Evolutionary conservation across 2,797 vertebrate genomes (phyloP), one percentile per base, ranked within the genome.

Genomic region (Gallinago solitaria): DNA sequence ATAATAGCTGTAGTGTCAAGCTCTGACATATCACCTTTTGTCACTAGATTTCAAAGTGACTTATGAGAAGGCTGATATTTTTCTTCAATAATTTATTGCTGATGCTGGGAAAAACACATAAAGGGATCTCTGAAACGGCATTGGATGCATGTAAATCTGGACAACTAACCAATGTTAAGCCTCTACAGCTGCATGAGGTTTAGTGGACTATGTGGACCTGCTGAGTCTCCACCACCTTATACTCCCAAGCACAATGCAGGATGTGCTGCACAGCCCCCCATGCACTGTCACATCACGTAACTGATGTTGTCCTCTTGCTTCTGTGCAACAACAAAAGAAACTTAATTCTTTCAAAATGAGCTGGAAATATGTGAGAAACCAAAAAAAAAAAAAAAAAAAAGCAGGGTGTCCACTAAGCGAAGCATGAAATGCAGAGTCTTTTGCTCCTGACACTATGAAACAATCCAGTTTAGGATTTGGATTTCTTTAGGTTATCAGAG

Each of bases 1-100:
- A 69, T 93, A 94, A 76, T 48, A 54, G 8, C 14, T 87, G 24
- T 37, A 87, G 75, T 64, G 35, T 89, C 77, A 87, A 32, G 14
- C 7, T 79, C 9, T 86, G 65, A 19, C 13, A 3, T 65, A 75
- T 32, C 19, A 71, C 27, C 30, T 89, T 85, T 54, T 87, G 83
- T 94, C 86, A 76, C n/a, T 78, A 33, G 24, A 19, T 73, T 33
- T 32, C 43, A 37, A 71, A 83, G 33, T 79, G 50, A 68, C 65
- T 50, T 71, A 39, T 23, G 81, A 73, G 33, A 56, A 80, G 33
- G 14, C 1, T 33, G 35, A 65, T 11, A 2, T 78, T 92, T 83
- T 63, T 2, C 0, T 61, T 83, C 35, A 60, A 21, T 32, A 61
- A 30, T 28, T 3, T 28, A 28, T 14, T n/a, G 15, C 32, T 71